A percentile compares a stretch with the other conserved stretches of the same genome.
Evolutionary conservation across 92 coral and sea anemone species (phyloP).

Genomic region (Galaxea fascicularis): DNA sequence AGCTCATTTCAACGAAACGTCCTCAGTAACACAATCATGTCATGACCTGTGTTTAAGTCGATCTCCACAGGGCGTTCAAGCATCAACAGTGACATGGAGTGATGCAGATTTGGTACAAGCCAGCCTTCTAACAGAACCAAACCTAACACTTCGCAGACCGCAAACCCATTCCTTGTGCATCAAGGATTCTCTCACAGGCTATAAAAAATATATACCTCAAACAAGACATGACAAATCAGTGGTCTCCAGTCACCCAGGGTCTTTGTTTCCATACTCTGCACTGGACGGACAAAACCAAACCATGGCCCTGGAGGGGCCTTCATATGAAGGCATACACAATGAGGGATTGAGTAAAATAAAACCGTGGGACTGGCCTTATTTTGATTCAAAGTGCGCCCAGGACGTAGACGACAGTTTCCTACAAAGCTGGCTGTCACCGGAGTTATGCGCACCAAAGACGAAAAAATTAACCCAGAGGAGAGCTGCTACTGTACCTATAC

Average conservation of each 20-base stretch:
- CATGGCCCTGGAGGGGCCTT: neutral
- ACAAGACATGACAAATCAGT: neutral
- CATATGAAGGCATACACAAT: neutral
- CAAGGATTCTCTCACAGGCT: neutral
- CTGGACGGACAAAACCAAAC: neutral
- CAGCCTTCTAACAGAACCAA: neutral
- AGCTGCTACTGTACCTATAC: neutral
- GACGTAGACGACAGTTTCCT: neutral
- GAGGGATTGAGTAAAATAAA: neutral
- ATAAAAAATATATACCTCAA: neutral
- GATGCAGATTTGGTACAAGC: neutral
- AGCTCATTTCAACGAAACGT: too few relatives aligned
- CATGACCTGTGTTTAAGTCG: neutral
- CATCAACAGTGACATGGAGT: neutral
- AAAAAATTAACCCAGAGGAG: neutral
- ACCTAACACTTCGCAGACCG: neutral
- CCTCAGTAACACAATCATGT: too few relatives aligned
- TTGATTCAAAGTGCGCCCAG: neutral
- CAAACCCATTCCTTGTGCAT: neutral
- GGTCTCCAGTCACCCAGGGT: constrained; percentile 37
- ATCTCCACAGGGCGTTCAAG: neutral
- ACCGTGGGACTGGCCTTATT: neutral
- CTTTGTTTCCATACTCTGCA: constrained; percentile 33
- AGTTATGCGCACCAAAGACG: constrained; percentile 15
- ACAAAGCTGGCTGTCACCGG: constrained; percentile 23